Conservation (phyloP, 1,140 invertebrate species). For the Sitobion miscanthi region DNA sequence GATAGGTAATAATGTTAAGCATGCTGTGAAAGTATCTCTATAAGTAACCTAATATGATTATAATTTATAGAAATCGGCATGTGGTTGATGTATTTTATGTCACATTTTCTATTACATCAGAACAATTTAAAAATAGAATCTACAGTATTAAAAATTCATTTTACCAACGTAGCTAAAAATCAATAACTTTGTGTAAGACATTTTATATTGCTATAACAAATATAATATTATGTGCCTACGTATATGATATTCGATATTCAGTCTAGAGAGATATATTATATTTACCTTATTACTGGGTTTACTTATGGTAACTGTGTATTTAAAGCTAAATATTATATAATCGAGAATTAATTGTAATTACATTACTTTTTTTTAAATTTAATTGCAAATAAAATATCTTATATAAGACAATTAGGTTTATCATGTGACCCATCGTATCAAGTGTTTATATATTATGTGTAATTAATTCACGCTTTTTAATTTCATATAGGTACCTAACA, state of each 20-base stretch:
- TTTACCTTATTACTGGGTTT: not conserved
- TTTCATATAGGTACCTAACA: not conserved
- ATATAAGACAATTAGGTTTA: not conserved
- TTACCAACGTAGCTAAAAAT: not conserved
- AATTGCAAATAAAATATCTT: slow-evolving; percentile 1
- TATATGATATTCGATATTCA: not conserved
- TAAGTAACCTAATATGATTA: not conserved
- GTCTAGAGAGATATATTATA: not conserved
- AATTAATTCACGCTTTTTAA: slow-evolving; percentile 1
- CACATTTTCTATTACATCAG: not conserved
- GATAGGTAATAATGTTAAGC: slow-evolving; percentile 33
- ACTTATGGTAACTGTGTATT: not conserved
- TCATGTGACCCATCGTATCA: not conserved
- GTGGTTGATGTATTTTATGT: slow-evolving; percentile 2
- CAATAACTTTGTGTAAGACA: not conserved
- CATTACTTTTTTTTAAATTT: not conserved
- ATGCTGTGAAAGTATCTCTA: slow-evolving; percentile 37
- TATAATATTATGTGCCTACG: not conserved
- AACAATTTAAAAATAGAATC: slow-evolving; percentile 17
- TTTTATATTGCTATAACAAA: not conserved
- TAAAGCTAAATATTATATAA: not conserved
- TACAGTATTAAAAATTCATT: not conserved
- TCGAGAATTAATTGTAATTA: not conserved
- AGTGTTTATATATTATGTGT: not conserved
- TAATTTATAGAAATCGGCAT: slow-evolving; percentile 33